These are phyloP conservation scores for Noctua fimbriata DNA, from an alignment of 2,888 invertebrate genomes.

Conservation along the genomic window DNA sequence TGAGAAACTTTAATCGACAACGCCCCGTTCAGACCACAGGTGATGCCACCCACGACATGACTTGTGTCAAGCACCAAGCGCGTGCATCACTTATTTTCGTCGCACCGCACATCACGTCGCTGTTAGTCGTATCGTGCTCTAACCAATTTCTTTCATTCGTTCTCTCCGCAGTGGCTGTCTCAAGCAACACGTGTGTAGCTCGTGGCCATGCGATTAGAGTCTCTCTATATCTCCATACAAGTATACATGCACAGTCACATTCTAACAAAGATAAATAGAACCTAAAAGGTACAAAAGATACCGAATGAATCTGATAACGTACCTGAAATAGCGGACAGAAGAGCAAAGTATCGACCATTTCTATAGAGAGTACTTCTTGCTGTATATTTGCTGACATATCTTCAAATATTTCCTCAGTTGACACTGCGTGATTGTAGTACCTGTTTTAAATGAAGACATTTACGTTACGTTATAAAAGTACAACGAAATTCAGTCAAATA, in stretches of 20 bases:
- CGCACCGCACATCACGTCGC: neutral
- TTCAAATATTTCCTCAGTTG: constrained; percentile 81
- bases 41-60: neutral
- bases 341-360: constrained; percentile 83
- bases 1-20: neutral
- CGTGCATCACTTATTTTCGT: neutral
- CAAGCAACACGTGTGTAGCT: neutral
- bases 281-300: neutral
- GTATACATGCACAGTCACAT: neutral
- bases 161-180: neutral
- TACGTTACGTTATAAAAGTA: neutral
- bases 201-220: neutral
- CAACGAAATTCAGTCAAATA: neutral
- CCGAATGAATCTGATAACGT: constrained; percentile 13
- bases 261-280: neutral
- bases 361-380: constrained; percentile 84
- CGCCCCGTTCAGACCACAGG: neutral
- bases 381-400: constrained; percentile 85
- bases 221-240: too few relatives aligned
- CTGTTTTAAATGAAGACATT: constrained; percentile 63
- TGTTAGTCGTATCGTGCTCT: neutral
- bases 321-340: constrained; percentile 85
- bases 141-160: neutral
- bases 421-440: constrained; percentile 86
- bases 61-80: neutral